A percentile compares a stretch with the other conserved stretches of the same genome.
Evolutionary conservation across 2,888 invertebrate genomes (phyloP).

Genomic region (Euplexia lucipara): DNA sequence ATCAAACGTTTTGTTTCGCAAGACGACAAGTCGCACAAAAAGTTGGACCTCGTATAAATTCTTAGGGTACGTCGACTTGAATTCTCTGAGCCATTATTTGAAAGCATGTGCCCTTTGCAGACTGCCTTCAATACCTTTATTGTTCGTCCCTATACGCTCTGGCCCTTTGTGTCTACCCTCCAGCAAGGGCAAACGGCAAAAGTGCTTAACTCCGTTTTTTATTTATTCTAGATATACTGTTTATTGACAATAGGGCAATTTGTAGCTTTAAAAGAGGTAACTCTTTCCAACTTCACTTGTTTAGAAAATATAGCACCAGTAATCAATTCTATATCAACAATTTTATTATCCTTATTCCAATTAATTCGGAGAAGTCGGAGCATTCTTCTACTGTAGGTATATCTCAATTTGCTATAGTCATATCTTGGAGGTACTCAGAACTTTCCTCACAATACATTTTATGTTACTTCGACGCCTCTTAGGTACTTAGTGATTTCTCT

Average conservation of each 20-base stretch:
- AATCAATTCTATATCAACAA: not conserved
- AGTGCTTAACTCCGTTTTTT: slow-evolving; percentile 56
- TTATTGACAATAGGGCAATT: slow-evolving; percentile 30
- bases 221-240: slow-evolving; percentile 45
- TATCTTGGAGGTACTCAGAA: too few species aligned
- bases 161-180: slow-evolving; percentile 75
- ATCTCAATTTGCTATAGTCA: too few species aligned
- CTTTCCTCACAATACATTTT: too few species aligned
- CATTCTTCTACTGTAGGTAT: too few species aligned
- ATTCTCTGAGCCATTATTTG: slow-evolving; percentile 79
- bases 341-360: too few species aligned
- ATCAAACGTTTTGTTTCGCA: slow-evolving; percentile 72
- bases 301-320: not conserved
- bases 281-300: slow-evolving; percentile 9
- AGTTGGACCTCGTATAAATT: slow-evolving; percentile 72
- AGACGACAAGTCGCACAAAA: slow-evolving; percentile 76
- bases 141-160: slow-evolving; percentile 75
- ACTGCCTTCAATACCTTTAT: slow-evolving; percentile 78
- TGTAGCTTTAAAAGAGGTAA: slow-evolving; percentile 5
- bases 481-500: slow-evolving; percentile 1
- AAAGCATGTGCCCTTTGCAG: slow-evolving; percentile 81
- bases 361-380: too few species aligned
- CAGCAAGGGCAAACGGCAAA: slow-evolving; percentile 58
- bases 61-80: slow-evolving; percentile 75
- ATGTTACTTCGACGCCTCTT: not conserved